These are phyloP conservation scores for Habroteleia sp. DNA, from an alignment of 2,888 invertebrate genomes.

Conservation along the genomic window DNA sequence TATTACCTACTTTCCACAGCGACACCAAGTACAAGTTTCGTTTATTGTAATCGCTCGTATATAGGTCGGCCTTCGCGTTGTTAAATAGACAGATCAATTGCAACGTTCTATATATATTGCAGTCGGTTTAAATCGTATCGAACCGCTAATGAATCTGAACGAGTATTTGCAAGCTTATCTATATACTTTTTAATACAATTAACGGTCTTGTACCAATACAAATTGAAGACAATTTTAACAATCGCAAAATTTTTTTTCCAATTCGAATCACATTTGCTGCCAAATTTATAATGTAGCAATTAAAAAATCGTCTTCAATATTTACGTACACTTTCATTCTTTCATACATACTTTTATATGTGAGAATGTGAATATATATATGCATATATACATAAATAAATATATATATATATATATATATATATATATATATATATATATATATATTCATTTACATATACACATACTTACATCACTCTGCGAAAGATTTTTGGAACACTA, in stretches of 20 bases:
- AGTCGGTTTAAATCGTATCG: constrained; percentile 3
- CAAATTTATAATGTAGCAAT: constrained; percentile 4
- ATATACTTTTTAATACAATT: constrained; percentile 27
- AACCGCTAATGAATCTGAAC: constrained; percentile 7
- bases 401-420: constrained; percentile 29
- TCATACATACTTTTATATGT: constrained; percentile 29
- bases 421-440: constrained; percentile 30
- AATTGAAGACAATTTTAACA: constrained; percentile 25
- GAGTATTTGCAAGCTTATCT: neutral
- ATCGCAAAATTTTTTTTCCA: constrained; percentile 13
- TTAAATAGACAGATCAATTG: constrained; percentile 13
- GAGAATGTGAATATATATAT: constrained; percentile 27
- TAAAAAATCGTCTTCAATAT: constrained; percentile 28
- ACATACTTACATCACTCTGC: constrained; percentile 28
- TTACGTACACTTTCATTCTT: constrained; percentile 25
- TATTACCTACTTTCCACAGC: constrained; percentile 69
- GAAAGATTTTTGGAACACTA: constrained; percentile 30
- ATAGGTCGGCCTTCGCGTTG: constrained; percentile 13
- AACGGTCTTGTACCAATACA: constrained; percentile 37
- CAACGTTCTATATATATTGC: neutral
- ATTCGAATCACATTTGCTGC: neutral
- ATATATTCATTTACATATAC: constrained; percentile 24
- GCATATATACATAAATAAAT: too few relatives aligned
- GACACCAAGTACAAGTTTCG: constrained; percentile 59
- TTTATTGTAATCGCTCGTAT: constrained; percentile 29